These are phyloP conservation scores for Acropternis orthonyx DNA, from an alignment of 2,797 vertebrate species.

Conservation along the genomic window DNA sequence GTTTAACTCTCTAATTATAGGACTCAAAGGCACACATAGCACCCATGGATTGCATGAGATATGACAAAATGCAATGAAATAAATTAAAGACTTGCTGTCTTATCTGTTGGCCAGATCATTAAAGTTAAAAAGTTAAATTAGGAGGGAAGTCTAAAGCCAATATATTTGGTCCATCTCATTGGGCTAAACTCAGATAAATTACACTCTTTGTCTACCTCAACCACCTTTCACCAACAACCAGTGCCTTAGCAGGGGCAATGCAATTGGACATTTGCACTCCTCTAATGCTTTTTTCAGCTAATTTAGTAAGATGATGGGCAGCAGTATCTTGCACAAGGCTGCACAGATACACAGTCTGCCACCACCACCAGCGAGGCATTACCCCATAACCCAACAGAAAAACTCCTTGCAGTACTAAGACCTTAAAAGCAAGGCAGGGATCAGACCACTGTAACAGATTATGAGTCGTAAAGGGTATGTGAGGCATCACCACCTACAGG, in stretches of 20 bases:
- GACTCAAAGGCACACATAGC: not conserved
- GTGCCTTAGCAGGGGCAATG: not conserved
- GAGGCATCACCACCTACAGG: not conserved
- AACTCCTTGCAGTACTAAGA: not conserved
- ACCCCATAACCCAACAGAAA: not conserved
- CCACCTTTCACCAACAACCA: not conserved
- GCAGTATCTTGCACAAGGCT: not conserved
- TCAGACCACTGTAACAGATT: not conserved
- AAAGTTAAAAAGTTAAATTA: not conserved
- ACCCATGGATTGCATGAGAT: not conserved
- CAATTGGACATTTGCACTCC: not conserved
- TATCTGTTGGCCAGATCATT: not conserved
- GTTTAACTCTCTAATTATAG: not conserved
- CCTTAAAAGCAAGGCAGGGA: not conserved
- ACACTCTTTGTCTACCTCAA: not conserved
- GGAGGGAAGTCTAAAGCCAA: not conserved
- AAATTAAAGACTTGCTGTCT: not conserved
- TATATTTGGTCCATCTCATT: not conserved
- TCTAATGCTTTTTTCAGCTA: not conserved
- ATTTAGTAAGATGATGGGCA: not conserved
- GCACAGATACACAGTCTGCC: not conserved
- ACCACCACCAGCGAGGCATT: not conserved
- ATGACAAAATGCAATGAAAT: not conserved
- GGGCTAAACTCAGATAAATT: not conserved
- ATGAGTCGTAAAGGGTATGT: fast-evolving